phyloP scores from a whole-genome alignment of 2,113 vertebrate genomes.

The Oncorhynchus clarkii region DNA sequence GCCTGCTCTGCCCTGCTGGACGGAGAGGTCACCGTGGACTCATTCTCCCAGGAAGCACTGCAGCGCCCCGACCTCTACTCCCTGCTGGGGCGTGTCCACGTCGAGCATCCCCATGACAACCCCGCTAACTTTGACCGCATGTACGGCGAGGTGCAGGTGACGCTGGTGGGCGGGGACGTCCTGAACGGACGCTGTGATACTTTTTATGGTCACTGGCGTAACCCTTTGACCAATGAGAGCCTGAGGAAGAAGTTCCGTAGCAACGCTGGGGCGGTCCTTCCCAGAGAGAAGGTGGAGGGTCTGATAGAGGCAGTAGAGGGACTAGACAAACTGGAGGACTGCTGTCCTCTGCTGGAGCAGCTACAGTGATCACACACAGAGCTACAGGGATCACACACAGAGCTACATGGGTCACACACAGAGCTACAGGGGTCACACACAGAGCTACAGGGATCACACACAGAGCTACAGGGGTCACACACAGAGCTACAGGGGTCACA shows the following conservation, averaged over 20 bases:
- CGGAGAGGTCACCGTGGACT: slow-evolving; percentile 75
- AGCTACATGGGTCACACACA: too few species aligned
- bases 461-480: too few species aligned
- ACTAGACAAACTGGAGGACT: slow-evolving; percentile 50
- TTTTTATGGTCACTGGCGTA: slow-evolving; percentile 90
- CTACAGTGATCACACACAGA: slow-evolving; percentile 63
- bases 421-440: too few species aligned
- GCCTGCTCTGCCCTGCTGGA: slow-evolving; percentile 83
- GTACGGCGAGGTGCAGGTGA: slow-evolving; percentile 82
- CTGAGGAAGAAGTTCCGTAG: slow-evolving; percentile 80
- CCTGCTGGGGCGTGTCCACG: slow-evolving; percentile 76
- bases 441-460: too few species aligned
- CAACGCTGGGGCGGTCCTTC: slow-evolving; percentile 75
- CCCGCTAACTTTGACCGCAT: slow-evolving; percentile 82
- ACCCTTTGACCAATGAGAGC: slow-evolving; percentile 80
- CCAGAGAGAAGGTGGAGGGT: slow-evolving; percentile 65
- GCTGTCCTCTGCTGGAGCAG: slow-evolving; percentile 65
- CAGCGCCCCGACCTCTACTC: slow-evolving; percentile 71
- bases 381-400: too few species aligned
- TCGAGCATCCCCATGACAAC: slow-evolving; percentile 84
- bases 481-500: too few species aligned
- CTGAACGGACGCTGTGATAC: slow-evolving; percentile 81
- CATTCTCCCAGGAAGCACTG: slow-evolving; percentile 70
- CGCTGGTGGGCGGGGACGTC: slow-evolving; percentile 72
- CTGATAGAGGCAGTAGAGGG: slow-evolving; percentile 63